Percentiles rank a stretch among this genome's conserved stretches.
Conservation (phyloP, 2,888 invertebrate genomes). For the Philaethria dido region DNA sequence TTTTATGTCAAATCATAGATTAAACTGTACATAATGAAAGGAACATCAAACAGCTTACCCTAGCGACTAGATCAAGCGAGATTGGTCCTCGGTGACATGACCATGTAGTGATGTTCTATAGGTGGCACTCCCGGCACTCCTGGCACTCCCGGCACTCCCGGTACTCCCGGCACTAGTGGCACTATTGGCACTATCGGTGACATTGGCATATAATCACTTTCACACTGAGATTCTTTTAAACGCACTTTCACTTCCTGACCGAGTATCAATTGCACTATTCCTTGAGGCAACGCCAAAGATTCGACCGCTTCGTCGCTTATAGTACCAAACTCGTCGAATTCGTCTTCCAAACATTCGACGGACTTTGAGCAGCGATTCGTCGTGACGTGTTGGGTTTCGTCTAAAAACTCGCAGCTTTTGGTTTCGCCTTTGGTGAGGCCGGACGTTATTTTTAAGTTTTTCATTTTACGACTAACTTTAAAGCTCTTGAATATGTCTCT, state of each 20-base stretch:
- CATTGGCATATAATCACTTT: slow-evolving; percentile 75
- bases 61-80: slow-evolving; percentile 58
- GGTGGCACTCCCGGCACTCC: slow-evolving; percentile 62
- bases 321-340: slow-evolving; percentile 53
- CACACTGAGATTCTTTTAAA: slow-evolving; percentile 54
- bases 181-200: slow-evolving; percentile 67
- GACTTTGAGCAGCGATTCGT: slow-evolving; percentile 70
- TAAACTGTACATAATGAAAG: slow-evolving; percentile 14
- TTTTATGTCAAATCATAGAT: background rate
- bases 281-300: slow-evolving; percentile 65
- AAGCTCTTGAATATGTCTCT: slow-evolving; percentile 78
- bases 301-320: slow-evolving; percentile 62
- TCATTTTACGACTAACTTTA: slow-evolving; percentile 72
- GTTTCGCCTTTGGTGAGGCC: slow-evolving; percentile 66
- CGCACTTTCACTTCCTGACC: slow-evolving; percentile 60
- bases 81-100: slow-evolving; percentile 73
- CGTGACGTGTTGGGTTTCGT: slow-evolving; percentile 63
- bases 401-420: slow-evolving; percentile 77
- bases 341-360: slow-evolving; percentile 70
- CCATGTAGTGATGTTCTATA: slow-evolving; percentile 71
- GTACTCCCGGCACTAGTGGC: slow-evolving; percentile 60
- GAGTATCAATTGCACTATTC: slow-evolving; percentile 70
- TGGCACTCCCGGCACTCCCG: slow-evolving; percentile 62
- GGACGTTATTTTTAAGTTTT: slow-evolving; percentile 65
- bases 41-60: slow-evolving; percentile 15